Percentiles rank a stretch among this genome's conserved stretches.
Conservation (phyloP, 1,140 invertebrate genomes). For the Brachionus koreanus region DNA sequence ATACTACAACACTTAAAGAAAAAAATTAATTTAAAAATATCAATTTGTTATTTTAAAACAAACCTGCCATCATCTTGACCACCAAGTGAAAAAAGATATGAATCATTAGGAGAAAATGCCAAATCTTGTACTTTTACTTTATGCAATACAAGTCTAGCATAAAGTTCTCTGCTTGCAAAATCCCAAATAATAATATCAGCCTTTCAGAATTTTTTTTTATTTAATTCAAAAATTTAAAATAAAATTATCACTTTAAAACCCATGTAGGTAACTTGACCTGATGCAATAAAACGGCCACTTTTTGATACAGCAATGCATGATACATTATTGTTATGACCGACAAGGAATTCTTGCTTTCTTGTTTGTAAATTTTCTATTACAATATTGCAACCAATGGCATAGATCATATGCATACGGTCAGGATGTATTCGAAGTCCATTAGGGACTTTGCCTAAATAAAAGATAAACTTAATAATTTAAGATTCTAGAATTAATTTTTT, state of each 20-base stretch:
- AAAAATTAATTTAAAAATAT: slow-evolving; percentile 6
- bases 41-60: background rate
- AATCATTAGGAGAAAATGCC: slow-evolving; percentile 73
- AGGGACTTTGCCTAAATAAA: slow-evolving; percentile 10
- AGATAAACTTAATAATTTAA: background rate
- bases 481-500: background rate
- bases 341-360: slow-evolving; percentile 71
- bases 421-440: slow-evolving; percentile 72
- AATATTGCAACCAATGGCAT: slow-evolving; percentile 77
- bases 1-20: slow-evolving; percentile 56
- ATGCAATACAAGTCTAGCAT: slow-evolving; percentile 72
- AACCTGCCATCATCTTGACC: slow-evolving; percentile 74
- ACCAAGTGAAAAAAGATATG: slow-evolving; percentile 76
- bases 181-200: slow-evolving; percentile 81
- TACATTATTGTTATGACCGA: slow-evolving; percentile 77
- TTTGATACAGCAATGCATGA: slow-evolving; percentile 74
- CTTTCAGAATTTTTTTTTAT: slow-evolving; percentile 52
- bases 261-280: slow-evolving; percentile 81
- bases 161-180: slow-evolving; percentile 64
- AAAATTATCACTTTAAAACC: slow-evolving; percentile 71
- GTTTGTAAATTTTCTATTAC: slow-evolving; percentile 71
- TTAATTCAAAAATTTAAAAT: background rate
- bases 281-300: slow-evolving; percentile 74
- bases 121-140: slow-evolving; percentile 78
- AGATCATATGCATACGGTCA: slow-evolving; percentile 70